Evolutionary conservation across 1,140 invertebrate genomes (phyloP).

Genomic region (Hycleus cichorii): DNA sequence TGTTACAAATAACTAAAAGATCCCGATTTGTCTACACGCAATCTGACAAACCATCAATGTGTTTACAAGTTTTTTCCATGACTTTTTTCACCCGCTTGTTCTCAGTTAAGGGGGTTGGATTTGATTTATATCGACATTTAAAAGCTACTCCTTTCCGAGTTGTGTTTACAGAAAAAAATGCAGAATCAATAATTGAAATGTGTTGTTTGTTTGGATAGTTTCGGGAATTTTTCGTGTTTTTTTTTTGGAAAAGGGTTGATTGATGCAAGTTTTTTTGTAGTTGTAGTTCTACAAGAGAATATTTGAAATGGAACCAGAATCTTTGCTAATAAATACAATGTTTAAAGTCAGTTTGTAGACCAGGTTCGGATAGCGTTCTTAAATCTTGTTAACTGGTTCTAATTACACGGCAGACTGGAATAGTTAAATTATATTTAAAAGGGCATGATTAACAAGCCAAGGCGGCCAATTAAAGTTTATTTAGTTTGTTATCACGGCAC

Average conservation of each 20-base stretch:
- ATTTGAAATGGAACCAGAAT: not conserved
- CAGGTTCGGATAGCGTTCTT: constrained; percentile 22
- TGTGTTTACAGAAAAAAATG: not conserved
- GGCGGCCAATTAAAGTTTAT: constrained; percentile 36
- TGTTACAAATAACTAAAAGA: no score
- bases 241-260: no score
- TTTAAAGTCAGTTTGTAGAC: constrained; percentile 23
- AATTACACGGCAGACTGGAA: constrained; percentile 29
- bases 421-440: constrained; percentile 32
- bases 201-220: no score
- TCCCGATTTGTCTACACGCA: not conserved
- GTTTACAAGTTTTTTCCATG: constrained; percentile 1
- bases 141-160: constrained; percentile 1
- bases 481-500: constrained; percentile 27
- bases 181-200: no score
- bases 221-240: no score
- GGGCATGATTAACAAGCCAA: constrained; percentile 25
- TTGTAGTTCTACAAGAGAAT: no score
- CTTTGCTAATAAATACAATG: constrained; percentile 19
- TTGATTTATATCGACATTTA: constrained; percentile 6
- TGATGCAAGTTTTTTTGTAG: no score
- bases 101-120: no score
- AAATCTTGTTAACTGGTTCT: constrained; percentile 30
- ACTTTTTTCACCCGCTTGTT: not conserved
- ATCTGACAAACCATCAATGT: constrained; percentile 1